Percentiles rank a stretch among this genome's conserved stretches.
Evolutionary conservation across 2,888 invertebrate species (phyloP).

Genomic region (Troides helena): DNA sequence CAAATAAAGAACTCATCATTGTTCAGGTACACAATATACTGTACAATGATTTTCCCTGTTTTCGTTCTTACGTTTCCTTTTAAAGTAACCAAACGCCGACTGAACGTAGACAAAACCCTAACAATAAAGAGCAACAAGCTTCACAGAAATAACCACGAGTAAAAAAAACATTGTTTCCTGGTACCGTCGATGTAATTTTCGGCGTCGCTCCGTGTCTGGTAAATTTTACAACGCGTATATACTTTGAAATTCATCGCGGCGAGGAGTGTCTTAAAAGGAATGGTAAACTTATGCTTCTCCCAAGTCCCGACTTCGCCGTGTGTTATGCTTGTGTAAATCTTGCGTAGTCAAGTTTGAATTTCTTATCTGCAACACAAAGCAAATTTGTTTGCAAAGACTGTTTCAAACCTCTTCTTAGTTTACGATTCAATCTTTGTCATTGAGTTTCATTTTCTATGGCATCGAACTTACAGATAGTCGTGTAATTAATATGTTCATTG

Average conservation of each 20-base stretch:
- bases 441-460: too few relatives aligned
- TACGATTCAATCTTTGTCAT: too few relatives aligned
- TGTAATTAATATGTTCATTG: too few relatives aligned
- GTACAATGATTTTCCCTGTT: constrained; percentile 9
- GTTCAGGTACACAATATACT: constrained; percentile 8
- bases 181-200: constrained; percentile 26
- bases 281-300: constrained; percentile 18
- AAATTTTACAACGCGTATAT: constrained; percentile 25
- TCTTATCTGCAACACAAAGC: neutral
- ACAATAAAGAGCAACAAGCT: constrained; percentile 22
- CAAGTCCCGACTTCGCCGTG: constrained; percentile 6
- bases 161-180: constrained; percentile 25
- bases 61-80: constrained; percentile 16
- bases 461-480: too few relatives aligned
- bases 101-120: constrained; percentile 14
- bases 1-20: constrained; percentile 13
- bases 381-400: neutral
- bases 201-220: constrained; percentile 24
- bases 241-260: constrained; percentile 24
- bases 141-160: constrained; percentile 24
- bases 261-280: constrained; percentile 23
- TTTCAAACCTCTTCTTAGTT: too few relatives aligned
- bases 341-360: constrained; percentile 13
- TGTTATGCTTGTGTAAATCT: constrained; percentile 3
- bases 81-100: constrained; percentile 15